Evolutionary conservation across 2,113 vertebrate species (phyloP).

Genomic region (Hepsetus odoe): DNA sequence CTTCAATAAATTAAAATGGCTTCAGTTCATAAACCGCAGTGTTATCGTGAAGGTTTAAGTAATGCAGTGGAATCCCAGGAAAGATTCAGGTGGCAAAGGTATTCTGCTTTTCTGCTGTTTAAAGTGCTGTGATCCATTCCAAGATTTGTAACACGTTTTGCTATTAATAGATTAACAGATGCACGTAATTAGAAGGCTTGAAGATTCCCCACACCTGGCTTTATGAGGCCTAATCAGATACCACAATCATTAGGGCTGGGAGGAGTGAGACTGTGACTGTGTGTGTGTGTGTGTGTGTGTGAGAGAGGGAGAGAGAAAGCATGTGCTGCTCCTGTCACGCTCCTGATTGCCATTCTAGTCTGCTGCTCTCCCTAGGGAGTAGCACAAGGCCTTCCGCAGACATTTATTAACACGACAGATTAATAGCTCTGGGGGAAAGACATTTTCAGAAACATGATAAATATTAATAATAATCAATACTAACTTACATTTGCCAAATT

Average conservation of each 20-base stretch:
- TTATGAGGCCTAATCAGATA: constrained; percentile 50
- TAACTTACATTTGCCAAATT: constrained; percentile 81
- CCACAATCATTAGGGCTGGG: constrained; percentile 49
- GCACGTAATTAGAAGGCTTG: constrained; percentile 49
- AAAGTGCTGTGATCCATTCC: constrained; percentile 13
- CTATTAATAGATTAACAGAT: constrained; percentile 48
- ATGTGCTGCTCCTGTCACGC: constrained; percentile 65
- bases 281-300: constrained; percentile 51
- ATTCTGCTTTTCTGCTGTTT: neutral
- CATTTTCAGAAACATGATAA: constrained; percentile 85
- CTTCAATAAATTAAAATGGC: neutral
- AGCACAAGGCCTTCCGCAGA: constrained; percentile 67
- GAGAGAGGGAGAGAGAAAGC: constrained; percentile 53
- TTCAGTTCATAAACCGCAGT: neutral
- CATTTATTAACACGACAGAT: constrained; percentile 88
- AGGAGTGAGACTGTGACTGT: constrained; percentile 12
- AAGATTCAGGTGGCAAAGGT: neutral
- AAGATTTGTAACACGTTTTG: constrained; percentile 34
- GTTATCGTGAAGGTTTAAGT: neutral
- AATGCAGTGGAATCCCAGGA: neutral
- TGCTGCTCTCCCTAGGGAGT: constrained; percentile 73
- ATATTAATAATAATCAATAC: constrained; percentile 95
- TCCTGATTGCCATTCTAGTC: constrained; percentile 81
- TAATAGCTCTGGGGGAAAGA: constrained; percentile 84
- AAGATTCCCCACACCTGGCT: constrained; percentile 48